These are phyloP conservation scores for Centrocercus urophasianus DNA, from an alignment of 2,113 vertebrate species.

Conservation along the genomic window DNA sequence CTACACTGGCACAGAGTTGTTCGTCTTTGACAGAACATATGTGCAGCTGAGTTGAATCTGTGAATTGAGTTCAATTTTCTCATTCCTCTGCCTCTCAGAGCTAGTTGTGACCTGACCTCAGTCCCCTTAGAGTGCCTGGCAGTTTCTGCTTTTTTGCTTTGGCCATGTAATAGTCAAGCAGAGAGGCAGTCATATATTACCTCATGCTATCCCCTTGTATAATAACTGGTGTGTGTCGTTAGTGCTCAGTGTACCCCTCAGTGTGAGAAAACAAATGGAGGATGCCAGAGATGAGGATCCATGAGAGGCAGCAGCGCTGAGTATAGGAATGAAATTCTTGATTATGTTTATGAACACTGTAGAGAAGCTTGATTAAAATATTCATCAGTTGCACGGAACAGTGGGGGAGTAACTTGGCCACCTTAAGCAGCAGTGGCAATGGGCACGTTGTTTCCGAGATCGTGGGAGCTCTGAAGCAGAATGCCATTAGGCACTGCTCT, in stretches of 20 bases:
- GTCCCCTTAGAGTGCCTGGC: not conserved
- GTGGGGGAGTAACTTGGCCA: not conserved
- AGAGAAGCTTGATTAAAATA: not conserved
- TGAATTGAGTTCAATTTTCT: not conserved
- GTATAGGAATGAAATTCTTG: not conserved
- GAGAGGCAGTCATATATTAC: accelerated
- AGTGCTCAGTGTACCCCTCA: not conserved
- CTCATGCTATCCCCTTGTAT: not conserved
- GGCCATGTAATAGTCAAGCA: not conserved
- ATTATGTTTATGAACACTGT: not conserved
- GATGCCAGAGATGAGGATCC: not conserved
- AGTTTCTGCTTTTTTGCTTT: not conserved
- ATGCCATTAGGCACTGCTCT: not conserved
- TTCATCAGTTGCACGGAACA: not conserved
- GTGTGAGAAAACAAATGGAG: not conserved
- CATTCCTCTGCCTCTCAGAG: not conserved
- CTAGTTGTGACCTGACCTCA: not conserved
- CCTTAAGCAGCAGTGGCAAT: not conserved
- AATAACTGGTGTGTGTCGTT: not conserved
- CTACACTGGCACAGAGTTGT: not conserved
- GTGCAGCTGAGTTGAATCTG: not conserved
- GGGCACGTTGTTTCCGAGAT: not conserved
- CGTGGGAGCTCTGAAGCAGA: not conserved
- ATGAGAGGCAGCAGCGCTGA: not conserved
- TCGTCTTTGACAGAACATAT: not conserved